Evolutionary conservation across 30 jellyfish, hydroid and myxozoan genomes (phyloP).

Genomic region (Aurelia aurita complex sp. Pacific): DNA sequence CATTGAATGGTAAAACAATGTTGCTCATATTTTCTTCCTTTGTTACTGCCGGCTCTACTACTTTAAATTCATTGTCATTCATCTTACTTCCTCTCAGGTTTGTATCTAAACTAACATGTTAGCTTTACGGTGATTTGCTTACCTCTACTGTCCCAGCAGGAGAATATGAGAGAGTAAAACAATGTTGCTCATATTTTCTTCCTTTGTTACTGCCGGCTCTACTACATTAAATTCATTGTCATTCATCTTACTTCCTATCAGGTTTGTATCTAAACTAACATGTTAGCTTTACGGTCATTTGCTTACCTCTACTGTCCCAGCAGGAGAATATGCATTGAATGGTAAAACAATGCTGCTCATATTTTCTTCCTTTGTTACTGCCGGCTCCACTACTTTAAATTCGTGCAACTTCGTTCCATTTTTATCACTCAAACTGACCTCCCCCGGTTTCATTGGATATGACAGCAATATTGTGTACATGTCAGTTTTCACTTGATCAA

Average conservation of each 20-base stretch:
- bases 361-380: conserved; percentile 39
- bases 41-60: conserved; percentile 32
- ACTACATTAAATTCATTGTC: conserved; percentile 9
- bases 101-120: too few relatives aligned
- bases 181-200: conserved; percentile 44
- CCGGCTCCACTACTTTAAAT: conserved; percentile 42
- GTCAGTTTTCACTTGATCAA: conserved; percentile 66
- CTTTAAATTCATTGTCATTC: neutral
- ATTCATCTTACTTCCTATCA: too few relatives aligned
- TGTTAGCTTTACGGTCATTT: neutral
- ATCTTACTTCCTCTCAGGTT: too few relatives aligned
- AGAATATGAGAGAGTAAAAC: conserved; percentile 69
- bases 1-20: conserved; percentile 64
- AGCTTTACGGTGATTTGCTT: neutral
- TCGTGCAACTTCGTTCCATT: conserved; percentile 25
- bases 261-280: too few relatives aligned
- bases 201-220: conserved; percentile 27
- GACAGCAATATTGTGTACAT: conserved; percentile 70
- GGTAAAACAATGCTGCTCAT: conserved; percentile 54
- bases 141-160: conserved; percentile 57
- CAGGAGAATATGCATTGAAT: conserved; percentile 72
- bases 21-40: conserved; percentile 39
- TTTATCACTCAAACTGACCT: conserved; percentile 13
- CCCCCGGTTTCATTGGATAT: conserved; percentile 75
- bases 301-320: conserved; percentile 54